Conservation (phyloP, 1,140 invertebrate species). For the Orchesella cincta region DNA sequence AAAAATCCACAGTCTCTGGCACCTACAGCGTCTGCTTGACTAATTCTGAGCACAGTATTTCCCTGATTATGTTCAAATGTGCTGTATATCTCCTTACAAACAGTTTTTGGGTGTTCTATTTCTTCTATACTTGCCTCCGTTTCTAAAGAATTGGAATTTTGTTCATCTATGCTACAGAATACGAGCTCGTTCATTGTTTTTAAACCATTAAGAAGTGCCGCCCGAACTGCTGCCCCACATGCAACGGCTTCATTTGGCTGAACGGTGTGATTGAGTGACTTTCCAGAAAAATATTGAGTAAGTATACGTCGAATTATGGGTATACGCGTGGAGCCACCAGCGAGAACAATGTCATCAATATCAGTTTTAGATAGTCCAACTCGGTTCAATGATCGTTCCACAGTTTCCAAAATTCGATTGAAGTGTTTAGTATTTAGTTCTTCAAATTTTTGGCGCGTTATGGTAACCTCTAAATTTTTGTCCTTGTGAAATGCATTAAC, state of each 20-base stretch:
- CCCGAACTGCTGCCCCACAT: slow-evolving; percentile 73
- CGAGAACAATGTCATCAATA: slow-evolving; percentile 49
- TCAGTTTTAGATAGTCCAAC: slow-evolving; percentile 61
- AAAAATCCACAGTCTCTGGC: too few relatives aligned
- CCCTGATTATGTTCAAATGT: too few relatives aligned
- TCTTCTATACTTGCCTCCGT: too few relatives aligned
- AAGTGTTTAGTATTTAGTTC: slow-evolving; percentile 13
- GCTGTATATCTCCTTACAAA: too few relatives aligned
- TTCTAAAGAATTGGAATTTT: too few relatives aligned
- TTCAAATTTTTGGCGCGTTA: slow-evolving; percentile 20
- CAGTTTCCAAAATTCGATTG: background rate
- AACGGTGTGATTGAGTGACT: slow-evolving; percentile 69
- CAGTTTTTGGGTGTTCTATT: too few relatives aligned
- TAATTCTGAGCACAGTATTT: too few relatives aligned
- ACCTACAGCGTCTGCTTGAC: too few relatives aligned
- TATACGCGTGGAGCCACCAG: slow-evolving; percentile 54
- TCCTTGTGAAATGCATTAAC: background rate
- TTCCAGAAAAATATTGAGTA: slow-evolving; percentile 69
- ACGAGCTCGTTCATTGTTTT: too few relatives aligned
- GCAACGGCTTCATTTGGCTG: slow-evolving; percentile 77
- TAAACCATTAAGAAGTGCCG: slow-evolving; percentile 57
- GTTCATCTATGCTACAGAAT: too few relatives aligned
- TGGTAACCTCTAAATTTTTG: slow-evolving; percentile 20
- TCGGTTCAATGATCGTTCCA: background rate
- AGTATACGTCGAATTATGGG: slow-evolving; percentile 56